Base-by-base conservation (phyloP, 1,140 invertebrate genomes). In the Zaprionus ornatus region DNA sequence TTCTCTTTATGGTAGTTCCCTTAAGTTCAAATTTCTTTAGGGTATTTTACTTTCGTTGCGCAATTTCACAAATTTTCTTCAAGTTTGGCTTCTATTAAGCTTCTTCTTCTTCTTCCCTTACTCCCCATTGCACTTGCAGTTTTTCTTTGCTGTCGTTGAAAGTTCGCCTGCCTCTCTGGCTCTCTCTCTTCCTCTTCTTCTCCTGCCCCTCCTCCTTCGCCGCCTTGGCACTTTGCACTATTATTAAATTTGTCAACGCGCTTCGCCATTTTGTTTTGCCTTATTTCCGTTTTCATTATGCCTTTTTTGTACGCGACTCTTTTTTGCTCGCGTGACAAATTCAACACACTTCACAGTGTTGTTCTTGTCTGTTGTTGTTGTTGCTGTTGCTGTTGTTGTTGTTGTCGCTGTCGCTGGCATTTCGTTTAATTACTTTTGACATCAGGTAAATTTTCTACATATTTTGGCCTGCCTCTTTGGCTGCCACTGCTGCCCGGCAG, bases 351-450 rank as follows among this genome's bases (percentile, higher is more conserved):
- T 45, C 13, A 12, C 21, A 12, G 10, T 9, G 32, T 12, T 45
- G 32, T 45, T 23, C 32, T 74, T 10, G 48, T 50, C 6, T 40
- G 19, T 25, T 48, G 32, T 57, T 56, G 62, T 40, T 71, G 55
- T 35, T 55, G 9, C 17, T 64, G 25, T 55, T 50, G 5, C 50
- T 62, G 52, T 17, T 55, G 19, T 45, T 50, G 45, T 27, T 57
- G 29, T 37, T 63, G 45, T 60, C 68, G 74, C 74, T 86, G 82
- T 75, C 82, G 72, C 63, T 87, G 82, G 83, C 82, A 83, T 86
- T 86, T 87, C 63, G 68, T 86, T 86, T 86, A 86, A 86, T 86
- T 86, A 87, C 83, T 83, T 87, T 86, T 86, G 83, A 86, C 82
- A 86, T 82, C 82, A 85, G 82, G 83, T 85, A 87, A 83, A 71